These are phyloP conservation scores for Tenthredo notha DNA, from an alignment of 2,888 invertebrate genomes.

Conservation along the genomic window DNA sequence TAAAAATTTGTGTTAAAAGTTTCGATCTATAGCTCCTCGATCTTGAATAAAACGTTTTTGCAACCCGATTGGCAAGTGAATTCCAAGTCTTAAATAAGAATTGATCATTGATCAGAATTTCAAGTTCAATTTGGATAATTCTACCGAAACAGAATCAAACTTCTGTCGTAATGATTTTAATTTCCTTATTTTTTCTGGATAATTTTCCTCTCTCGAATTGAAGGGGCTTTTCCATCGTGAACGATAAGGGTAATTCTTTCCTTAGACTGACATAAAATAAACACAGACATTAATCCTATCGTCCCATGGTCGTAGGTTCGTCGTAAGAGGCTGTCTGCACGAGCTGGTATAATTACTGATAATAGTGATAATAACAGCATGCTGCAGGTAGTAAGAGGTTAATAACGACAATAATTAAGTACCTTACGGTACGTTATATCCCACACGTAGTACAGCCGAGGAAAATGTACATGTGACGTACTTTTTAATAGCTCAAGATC, in stretches of 20 bases:
- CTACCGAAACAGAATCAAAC: not conserved
- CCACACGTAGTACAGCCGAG: not conserved
- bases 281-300: constrained; percentile 59
- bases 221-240: not conserved
- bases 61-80: not conserved
- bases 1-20: no score
- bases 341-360: constrained; percentile 66
- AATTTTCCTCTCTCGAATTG: not conserved
- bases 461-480: constrained; percentile 23
- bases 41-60: no score
- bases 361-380: constrained; percentile 68
- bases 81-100: not conserved
- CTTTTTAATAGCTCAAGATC: constrained; percentile 22
- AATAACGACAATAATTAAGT: constrained; percentile 63
- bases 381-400: constrained; percentile 58
- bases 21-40: no score
- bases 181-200: not conserved
- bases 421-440: constrained; percentile 31
- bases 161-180: not conserved
- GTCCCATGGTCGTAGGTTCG: constrained; percentile 37
- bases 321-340: constrained; percentile 57
- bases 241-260: not conserved
- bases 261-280: constrained; percentile 55
- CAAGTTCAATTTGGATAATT: no score
- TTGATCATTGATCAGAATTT: no score